These are phyloP conservation scores for Bradysia coprophila DNA, from an alignment of 1,140 invertebrate genomes.

Conservation along the genomic window DNA sequence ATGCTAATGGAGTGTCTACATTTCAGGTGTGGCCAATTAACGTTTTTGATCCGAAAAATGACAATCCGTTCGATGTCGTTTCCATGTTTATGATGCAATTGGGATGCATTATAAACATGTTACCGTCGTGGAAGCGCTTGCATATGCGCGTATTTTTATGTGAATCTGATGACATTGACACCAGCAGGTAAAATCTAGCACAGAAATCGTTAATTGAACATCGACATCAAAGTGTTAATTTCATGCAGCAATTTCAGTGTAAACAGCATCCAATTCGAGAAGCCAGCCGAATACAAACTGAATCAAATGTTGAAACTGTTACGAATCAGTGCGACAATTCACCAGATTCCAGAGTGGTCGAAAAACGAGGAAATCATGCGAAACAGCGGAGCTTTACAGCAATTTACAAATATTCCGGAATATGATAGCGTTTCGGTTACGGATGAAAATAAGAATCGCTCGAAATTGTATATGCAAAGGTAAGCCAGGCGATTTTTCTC, in stretches of 20 bases:
- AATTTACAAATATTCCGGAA: slow-evolving; percentile 18
- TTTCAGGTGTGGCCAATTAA: slow-evolving; percentile 97
- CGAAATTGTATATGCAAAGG: slow-evolving; percentile 21
- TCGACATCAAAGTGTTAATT: too few relatives aligned
- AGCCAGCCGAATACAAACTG: slow-evolving; percentile 30
- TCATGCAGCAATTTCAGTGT: neutral
- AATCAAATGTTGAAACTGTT: slow-evolving; percentile 37
- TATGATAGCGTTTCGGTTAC: slow-evolving; percentile 8
- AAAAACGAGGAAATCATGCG: slow-evolving; percentile 16
- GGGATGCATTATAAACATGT: slow-evolving; percentile 92
- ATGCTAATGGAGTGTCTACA: too few relatives aligned
- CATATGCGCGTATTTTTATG: slow-evolving; percentile 72
- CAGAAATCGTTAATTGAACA: neutral
- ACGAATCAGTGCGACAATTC: slow-evolving; percentile 40
- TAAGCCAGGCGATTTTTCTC: slow-evolving; percentile 1
- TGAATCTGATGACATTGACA: slow-evolving; percentile 23
- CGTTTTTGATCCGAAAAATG: slow-evolving; percentile 54
- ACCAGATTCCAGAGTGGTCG: slow-evolving; percentile 18
- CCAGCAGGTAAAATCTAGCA: neutral
- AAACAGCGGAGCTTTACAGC: slow-evolving; percentile 13
- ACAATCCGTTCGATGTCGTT: slow-evolving; percentile 66
- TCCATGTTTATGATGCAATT: slow-evolving; percentile 92
- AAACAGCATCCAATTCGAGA: slow-evolving; percentile 14
- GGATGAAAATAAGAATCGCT: slow-evolving; percentile 19
- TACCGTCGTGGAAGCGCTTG: slow-evolving; percentile 63